Evolutionary conservation across 1,140 invertebrate genomes (phyloP).

Genomic region (Platyscapa corneri): DNA sequence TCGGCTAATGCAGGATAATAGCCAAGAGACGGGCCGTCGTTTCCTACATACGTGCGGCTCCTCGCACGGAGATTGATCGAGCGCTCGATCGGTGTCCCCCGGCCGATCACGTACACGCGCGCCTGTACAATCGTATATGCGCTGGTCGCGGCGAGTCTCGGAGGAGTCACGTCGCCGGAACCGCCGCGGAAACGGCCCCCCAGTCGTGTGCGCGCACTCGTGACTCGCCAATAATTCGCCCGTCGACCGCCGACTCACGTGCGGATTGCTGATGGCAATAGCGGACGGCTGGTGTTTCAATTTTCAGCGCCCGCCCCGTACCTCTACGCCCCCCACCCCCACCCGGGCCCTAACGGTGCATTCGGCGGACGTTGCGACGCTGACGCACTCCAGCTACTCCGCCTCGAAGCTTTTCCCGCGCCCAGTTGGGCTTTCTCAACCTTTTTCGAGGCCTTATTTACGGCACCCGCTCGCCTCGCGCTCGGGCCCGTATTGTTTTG

Average conservation of each 20-base stretch:
- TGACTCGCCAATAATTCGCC: slow-evolving; percentile 27
- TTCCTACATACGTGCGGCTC: slow-evolving; percentile 5
- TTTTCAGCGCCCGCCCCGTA: not conserved
- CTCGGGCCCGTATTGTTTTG: not conserved
- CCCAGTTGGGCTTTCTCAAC: too few species aligned
- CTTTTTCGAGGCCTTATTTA: too few species aligned
- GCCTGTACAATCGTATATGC: not conserved
- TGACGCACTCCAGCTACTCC: too few species aligned
- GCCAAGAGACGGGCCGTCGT: not conserved
- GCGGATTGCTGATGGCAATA: not conserved
- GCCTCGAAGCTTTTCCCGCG: too few species aligned
- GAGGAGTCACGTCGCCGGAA: slow-evolving; percentile 36
- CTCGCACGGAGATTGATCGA: not conserved
- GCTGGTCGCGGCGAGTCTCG: not conserved
- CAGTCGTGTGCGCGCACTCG: not conserved
- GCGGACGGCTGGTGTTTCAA: slow-evolving; percentile 6
- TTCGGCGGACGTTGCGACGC: not conserved
- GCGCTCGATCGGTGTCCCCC: not conserved
- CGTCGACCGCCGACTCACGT: not conserved
- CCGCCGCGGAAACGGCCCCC: slow-evolving; percentile 33
- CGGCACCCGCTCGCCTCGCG: too few species aligned
- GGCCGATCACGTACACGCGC: not conserved
- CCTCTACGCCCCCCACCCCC: too few species aligned
- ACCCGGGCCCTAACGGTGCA: not conserved
- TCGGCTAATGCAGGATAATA: not conserved